Evolutionary conservation across 2,797 vertebrate species (phyloP).

Genomic region (Esox masquinongy): DNA sequence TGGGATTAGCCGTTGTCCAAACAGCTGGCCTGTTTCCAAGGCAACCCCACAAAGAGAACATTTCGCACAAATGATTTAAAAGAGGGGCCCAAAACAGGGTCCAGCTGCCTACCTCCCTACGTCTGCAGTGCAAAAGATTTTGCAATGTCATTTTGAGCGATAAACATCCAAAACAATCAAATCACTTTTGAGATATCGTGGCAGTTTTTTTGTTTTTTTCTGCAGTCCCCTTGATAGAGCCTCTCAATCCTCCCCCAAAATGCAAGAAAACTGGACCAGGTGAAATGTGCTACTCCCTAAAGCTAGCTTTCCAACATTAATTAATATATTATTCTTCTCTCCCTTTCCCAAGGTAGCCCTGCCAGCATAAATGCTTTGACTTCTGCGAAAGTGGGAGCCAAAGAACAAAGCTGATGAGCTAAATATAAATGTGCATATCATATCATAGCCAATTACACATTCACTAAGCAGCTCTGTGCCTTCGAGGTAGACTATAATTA

Average conservation of each 20-base stretch:
- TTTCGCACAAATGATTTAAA: constrained; percentile 29
- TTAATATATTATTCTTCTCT: constrained; percentile 16
- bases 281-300: neutral
- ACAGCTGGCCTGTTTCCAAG: constrained; percentile 56
- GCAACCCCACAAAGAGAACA: constrained; percentile 26
- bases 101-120: constrained; percentile 15
- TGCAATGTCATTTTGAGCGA: neutral
- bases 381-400: constrained; percentile 12
- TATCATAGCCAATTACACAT: constrained; percentile 15
- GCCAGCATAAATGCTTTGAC: constrained; percentile 36
- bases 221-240: neutral
- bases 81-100: neutral
- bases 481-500: constrained; percentile 5
- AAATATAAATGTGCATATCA: constrained; percentile 24
- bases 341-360: constrained; percentile 21
- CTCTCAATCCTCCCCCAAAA: constrained; percentile 14
- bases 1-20: constrained; percentile 54
- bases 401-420: constrained; percentile 12
- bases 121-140: too few relatives aligned
- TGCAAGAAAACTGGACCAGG: neutral
- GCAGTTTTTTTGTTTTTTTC: neutral
- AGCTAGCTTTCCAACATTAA: constrained; percentile 11
- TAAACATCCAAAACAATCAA: neutral
- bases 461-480: constrained; percentile 8
- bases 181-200: neutral